Conservation (phyloP, 2,797 vertebrate species). For the Mallotus villosus region DNA sequence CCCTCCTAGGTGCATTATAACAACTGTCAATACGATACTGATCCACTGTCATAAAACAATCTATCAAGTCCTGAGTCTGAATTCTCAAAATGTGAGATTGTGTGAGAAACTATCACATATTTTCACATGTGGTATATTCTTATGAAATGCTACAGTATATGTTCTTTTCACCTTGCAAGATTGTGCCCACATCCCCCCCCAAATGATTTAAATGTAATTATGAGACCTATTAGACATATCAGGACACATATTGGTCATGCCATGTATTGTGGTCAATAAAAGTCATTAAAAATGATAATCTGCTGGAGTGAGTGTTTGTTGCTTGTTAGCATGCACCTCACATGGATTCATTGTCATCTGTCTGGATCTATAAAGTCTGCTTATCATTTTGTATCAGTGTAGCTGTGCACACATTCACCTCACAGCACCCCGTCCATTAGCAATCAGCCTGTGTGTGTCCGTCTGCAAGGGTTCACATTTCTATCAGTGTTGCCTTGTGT, state of each 20-base stretch:
- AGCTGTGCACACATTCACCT: not conserved
- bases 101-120: too few species aligned
- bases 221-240: not conserved
- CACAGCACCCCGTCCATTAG: not conserved
- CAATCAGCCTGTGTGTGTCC: slow-evolving; percentile 1
- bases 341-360: not conserved
- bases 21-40: not conserved
- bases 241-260: not conserved
- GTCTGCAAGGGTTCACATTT: not conserved
- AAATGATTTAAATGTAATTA: not conserved
- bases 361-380: not conserved
- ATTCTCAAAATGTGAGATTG: not conserved
- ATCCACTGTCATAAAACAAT: not conserved
- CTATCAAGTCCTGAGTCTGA: not conserved
- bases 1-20: not conserved
- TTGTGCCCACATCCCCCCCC: not conserved
- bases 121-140: not conserved
- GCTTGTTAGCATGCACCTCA: not conserved
- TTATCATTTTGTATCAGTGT: slow-evolving; percentile 8
- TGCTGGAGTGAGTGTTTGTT: not conserved
- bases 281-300: not conserved
- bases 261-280: not conserved
- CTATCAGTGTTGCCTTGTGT: not conserved
- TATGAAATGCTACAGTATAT: not conserved
- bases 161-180: not conserved